Conservation (phyloP, 2,888 invertebrate species). For the Allygus modestus region DNA sequence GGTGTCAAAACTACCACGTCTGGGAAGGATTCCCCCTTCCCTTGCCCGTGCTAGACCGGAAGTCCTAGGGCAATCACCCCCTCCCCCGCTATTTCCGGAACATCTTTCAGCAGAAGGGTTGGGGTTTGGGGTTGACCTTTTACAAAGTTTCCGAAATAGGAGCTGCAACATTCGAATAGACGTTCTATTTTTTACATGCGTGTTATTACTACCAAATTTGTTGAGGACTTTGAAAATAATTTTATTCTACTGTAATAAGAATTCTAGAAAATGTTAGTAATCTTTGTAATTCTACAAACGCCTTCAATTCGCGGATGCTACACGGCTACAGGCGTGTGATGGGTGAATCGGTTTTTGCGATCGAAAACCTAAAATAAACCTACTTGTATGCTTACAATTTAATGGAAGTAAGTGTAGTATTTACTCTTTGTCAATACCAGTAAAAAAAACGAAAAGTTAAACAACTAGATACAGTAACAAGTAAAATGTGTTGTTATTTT, state of each 20-base stretch:
- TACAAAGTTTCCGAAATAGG: neutral
- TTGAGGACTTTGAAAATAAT: too few species aligned
- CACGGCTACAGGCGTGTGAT: neutral
- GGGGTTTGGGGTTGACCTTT: constrained; percentile 1
- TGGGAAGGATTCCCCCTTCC: neutral
- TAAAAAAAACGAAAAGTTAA: too few species aligned
- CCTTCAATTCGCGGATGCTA: neutral
- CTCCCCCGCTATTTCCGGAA: constrained; percentile 11
- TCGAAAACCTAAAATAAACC: too few species aligned
- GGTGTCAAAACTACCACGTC: neutral
- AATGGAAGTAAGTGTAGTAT: too few species aligned
- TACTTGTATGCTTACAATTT: too few species aligned
- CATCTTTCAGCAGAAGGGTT: constrained; percentile 36
- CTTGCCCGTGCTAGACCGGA: constrained; percentile 3
- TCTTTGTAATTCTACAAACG: neutral
- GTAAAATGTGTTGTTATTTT: too few species aligned
- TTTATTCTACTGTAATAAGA: too few species aligned
- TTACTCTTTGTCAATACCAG: too few species aligned
- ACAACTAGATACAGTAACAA: too few species aligned
- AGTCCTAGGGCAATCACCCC: constrained; percentile 11
- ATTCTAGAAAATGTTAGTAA: too few species aligned
- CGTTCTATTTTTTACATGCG: neutral
- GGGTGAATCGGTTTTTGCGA: neutral
- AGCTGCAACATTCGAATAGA: neutral
- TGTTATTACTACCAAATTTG: too few species aligned